A percentile compares a stretch with the other conserved stretches of the same genome.
Conservation (phyloP, 2,888 invertebrate species). For the Lypha dubia region DNA sequence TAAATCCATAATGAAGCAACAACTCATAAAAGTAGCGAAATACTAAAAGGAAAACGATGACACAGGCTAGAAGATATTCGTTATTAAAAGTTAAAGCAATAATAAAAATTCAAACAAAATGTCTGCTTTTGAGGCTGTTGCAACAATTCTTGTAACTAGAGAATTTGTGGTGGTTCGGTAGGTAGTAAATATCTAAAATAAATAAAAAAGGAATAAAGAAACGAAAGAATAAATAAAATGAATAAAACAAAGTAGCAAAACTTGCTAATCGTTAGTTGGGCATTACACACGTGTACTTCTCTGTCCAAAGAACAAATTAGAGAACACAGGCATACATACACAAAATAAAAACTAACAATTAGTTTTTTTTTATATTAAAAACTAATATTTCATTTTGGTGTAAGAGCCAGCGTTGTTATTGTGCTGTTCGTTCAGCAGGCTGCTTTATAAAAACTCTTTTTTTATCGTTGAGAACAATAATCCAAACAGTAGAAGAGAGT, state of each 20-base stretch:
- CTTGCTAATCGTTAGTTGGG: constrained; percentile 45
- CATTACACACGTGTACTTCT: constrained; percentile 54
- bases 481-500: constrained; percentile 18
- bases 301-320: constrained; percentile 16
- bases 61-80: constrained; percentile 20
- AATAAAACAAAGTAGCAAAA: constrained; percentile 49
- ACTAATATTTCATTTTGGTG: neutral
- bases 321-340: constrained; percentile 20
- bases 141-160: constrained; percentile 37
- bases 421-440: neutral
- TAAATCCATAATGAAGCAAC: constrained; percentile 16
- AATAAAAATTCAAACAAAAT: constrained; percentile 20
- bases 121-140: constrained; percentile 35
- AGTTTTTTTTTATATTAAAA: neutral
- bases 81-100: constrained; percentile 37
- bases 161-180: constrained; percentile 7
- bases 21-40: constrained; percentile 28
- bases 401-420: neutral
- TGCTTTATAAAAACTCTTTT: neutral
- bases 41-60: constrained; percentile 51
- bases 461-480: neutral
- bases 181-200: neutral
- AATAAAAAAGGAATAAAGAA: neutral
- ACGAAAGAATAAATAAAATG: neutral
- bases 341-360: constrained; percentile 19